phyloP scores from a whole-genome alignment of 1,140 invertebrate genomes.

The Caenorhabditis brenneri region DNA sequence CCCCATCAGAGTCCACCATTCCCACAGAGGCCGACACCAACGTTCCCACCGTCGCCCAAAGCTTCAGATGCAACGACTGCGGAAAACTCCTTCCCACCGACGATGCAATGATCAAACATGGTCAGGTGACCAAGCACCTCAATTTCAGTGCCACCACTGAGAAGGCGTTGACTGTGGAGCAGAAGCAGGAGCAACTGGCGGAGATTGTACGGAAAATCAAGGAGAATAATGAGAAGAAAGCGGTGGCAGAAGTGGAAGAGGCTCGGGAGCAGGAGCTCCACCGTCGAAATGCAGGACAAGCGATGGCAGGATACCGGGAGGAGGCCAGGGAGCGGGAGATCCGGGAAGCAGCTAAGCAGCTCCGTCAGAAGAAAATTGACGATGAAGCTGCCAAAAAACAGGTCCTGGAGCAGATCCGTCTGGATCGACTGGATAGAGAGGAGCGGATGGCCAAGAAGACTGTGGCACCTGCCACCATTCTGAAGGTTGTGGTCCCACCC shows the following conservation, averaged over 20 bases:
- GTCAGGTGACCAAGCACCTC: constrained; percentile 85
- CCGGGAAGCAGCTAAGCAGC: constrained; percentile 84
- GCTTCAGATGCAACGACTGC: constrained; percentile 73
- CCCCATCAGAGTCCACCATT: neutral
- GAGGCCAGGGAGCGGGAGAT: constrained; percentile 73
- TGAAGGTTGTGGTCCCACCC: constrained; percentile 55
- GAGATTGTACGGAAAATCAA: constrained; percentile 80
- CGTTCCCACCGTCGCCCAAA: neutral
- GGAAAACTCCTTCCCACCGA: constrained; percentile 82
- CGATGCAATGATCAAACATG: constrained; percentile 86
- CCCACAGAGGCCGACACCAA: neutral
- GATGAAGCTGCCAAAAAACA: constrained; percentile 81
- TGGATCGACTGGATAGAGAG: constrained; percentile 84
- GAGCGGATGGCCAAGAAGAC: constrained; percentile 76
- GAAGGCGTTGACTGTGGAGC: constrained; percentile 82
- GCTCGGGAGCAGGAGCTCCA: constrained; percentile 82
- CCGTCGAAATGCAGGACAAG: constrained; percentile 85
- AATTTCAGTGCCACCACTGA: constrained; percentile 90
- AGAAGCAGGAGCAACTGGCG: constrained; percentile 25
- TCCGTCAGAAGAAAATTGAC: constrained; percentile 84
- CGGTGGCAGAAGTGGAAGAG: constrained; percentile 82
- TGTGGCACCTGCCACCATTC: neutral
- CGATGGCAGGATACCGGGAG: constrained; percentile 82
- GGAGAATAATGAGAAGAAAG: constrained; percentile 83
- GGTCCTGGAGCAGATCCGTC: constrained; percentile 82